Evolutionary conservation across 2,797 vertebrate genomes (phyloP).

Genomic region (Pelodytes ibericus): DNA sequence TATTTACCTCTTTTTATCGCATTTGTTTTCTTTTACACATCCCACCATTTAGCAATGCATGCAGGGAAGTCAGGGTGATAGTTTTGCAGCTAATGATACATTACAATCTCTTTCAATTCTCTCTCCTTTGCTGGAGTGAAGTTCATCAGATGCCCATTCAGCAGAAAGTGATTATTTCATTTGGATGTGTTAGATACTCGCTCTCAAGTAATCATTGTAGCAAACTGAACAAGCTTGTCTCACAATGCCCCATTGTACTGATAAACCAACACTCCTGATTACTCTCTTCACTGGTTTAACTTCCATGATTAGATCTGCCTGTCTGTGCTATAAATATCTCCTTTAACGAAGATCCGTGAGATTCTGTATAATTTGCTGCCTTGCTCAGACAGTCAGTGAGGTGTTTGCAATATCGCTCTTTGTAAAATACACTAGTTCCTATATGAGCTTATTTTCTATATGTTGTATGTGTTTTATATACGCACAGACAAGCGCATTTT

Average conservation of each 20-base stretch:
- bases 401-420: no score
- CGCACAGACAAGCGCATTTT: no score
- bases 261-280: conserved; percentile 16
- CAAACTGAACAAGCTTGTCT: neutral
- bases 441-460: no score
- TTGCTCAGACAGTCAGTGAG: no score
- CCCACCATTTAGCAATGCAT: neutral
- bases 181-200: conserved; percentile 15
- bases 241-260: neutral
- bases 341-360: no score
- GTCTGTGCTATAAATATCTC: neutral
- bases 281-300: neutral
- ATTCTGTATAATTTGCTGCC: no score
- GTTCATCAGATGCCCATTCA: conserved; percentile 43
- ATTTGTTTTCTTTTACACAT: no score
- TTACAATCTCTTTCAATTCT: conserved; percentile 6
- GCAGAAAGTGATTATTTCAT: conserved; percentile 39
- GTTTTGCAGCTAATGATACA: neutral
- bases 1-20: no score
- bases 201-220: conserved; percentile 28
- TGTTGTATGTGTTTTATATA: no score
- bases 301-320: neutral
- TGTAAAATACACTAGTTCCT: no score
- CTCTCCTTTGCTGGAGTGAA: conserved; percentile 24
- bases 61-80: neutral